These are phyloP conservation scores for Eidolon helvum DNA, from an alignment of 2,113 vertebrate genomes.

Conservation along the genomic window DNA sequence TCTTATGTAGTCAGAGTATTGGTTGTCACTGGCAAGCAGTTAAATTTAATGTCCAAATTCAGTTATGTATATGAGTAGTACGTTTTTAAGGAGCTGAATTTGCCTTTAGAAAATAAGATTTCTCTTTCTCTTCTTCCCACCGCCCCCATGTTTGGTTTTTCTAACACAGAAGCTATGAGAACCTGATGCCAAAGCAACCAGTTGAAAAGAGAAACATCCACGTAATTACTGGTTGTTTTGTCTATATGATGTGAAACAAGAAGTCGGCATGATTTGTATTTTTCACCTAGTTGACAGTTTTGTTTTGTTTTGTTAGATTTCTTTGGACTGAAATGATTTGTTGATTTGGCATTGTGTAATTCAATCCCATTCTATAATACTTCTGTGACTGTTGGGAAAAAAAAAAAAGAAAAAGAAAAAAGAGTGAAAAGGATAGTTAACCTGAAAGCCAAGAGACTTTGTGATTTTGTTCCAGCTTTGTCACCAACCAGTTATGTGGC, in stretches of 20 bases:
- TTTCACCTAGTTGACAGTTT: constrained; percentile 53
- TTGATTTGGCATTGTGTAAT: constrained; percentile 54
- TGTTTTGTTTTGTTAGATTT: constrained; percentile 44
- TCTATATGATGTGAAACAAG: constrained; percentile 8
- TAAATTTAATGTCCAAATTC: background rate
- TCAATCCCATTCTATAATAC: background rate
- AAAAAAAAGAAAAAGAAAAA: background rate
- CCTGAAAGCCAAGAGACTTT: background rate
- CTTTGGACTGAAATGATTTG: constrained; percentile 58
- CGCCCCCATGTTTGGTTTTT: background rate
- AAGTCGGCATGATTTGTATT: constrained; percentile 59
- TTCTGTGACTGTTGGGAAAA: background rate
- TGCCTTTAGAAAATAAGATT: background rate
- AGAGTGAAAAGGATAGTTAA: constrained; percentile 48
- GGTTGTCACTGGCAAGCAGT: background rate
- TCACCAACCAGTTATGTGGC: background rate
- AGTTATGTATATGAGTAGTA: background rate
- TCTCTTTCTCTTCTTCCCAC: background rate
- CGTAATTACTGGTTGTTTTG: constrained; percentile 50
- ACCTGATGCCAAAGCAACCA: background rate
- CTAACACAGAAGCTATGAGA: background rate
- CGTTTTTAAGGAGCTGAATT: constrained; percentile 28
- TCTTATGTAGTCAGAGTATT: background rate
- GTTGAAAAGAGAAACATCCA: constrained; percentile 21
- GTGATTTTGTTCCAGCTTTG: background rate